A percentile compares a stretch with the other conserved stretches of the same genome.
Conservation (phyloP, 2,888 invertebrate genomes). For the Artemia sinica region DNA sequence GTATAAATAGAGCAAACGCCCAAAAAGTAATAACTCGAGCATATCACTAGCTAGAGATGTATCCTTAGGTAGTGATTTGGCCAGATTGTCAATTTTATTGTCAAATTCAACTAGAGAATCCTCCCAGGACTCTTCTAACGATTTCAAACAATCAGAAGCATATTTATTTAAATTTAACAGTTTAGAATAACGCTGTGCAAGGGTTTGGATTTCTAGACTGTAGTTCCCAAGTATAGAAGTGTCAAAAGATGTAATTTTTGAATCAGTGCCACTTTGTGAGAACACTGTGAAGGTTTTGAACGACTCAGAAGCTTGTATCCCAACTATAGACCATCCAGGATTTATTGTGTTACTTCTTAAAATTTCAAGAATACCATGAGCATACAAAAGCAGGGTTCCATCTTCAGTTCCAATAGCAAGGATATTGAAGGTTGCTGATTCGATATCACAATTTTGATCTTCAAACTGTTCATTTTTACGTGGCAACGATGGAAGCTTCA, state of each 20-base stretch:
- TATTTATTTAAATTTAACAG: slow-evolving; percentile 48
- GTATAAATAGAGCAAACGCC: slow-evolving; percentile 57
- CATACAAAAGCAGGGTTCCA: slow-evolving; percentile 48
- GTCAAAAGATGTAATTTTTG: slow-evolving; percentile 34
- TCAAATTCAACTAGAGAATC: slow-evolving; percentile 84
- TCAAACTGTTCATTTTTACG: not conserved
- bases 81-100: slow-evolving; percentile 72
- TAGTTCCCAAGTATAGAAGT: slow-evolving; percentile 46
- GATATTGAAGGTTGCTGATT: slow-evolving; percentile 31
- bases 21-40: slow-evolving; percentile 71
- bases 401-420: slow-evolving; percentile 58
- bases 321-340: not conserved
- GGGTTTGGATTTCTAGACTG: slow-evolving; percentile 47
- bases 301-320: slow-evolving; percentile 5
- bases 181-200: slow-evolving; percentile 56
- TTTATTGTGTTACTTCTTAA: not conserved
- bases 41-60: slow-evolving; percentile 78
- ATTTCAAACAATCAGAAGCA: slow-evolving; percentile 55
- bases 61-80: slow-evolving; percentile 49
- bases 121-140: slow-evolving; percentile 81
- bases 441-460: slow-evolving; percentile 15
- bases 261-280: not conserved
- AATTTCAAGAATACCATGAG: slow-evolving; percentile 54
- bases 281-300: slow-evolving; percentile 14
- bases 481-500: slow-evolving; percentile 35